Base-by-base conservation (phyloP, 1,140 invertebrate genomes). In the Goniozus legneri region DNA sequence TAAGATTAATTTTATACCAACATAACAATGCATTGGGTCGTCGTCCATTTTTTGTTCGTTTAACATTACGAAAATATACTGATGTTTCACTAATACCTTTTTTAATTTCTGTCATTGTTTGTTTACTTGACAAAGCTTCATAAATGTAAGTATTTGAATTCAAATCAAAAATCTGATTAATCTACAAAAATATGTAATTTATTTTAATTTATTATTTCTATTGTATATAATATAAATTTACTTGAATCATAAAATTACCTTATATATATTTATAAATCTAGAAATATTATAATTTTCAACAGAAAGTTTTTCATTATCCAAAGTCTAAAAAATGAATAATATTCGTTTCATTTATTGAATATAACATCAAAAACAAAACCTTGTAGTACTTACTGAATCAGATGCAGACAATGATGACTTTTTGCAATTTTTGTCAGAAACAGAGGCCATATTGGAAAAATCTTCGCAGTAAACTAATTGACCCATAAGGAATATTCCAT, bases 231-330 rank as follows among this genome's bases (percentile, higher is more conserved):
- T 22, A 6, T 18, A 33, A 19, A 50, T n/a, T 18, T 8, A 2
- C n/a, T 13, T 21, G n/a, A 6, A 16, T 39, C 6, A 52, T 38
- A 30, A 36, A 52, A 3, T 40, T 55, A 79, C 78, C 68, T 77
- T 68, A 47, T 67, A 80, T 45, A 69, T 52, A 44, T 79, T 79
- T 43, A 80, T 78, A 38, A 69, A 69, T 41, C 77, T 60, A 18
- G 76, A 73, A 32, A 81, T 69, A n/a, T 53, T 49, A 43, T 68
- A 74, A 3, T 63, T 68, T 10, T 60, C 64, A 33, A n/a, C n/a
- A 8, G 10, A 36, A 39, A 21, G 31, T 30, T 41, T 39, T 33
- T 64, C 36, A n/a, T 44, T 64, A 30, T 60, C 46, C 27, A 63
- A 71, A 36, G 53, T 55, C 52, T 65, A 40, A 13, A 58, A 55